These are phyloP conservation scores for Saguinus imperator DNA, from an alignment of 2,113 vertebrate species.

Conservation along the genomic window DNA sequence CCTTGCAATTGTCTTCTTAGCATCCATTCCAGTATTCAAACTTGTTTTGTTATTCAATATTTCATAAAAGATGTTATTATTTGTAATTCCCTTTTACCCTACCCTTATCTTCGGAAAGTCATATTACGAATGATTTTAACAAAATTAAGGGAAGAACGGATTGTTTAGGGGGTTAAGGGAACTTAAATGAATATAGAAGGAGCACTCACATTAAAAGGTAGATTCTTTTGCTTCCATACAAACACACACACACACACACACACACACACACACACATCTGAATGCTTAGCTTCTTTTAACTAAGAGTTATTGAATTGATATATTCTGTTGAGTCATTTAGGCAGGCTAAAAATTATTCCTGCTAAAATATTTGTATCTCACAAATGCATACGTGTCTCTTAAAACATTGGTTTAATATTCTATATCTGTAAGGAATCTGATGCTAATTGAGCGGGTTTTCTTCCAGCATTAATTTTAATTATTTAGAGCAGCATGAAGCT, in stretches of 20 bases:
- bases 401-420: slow-evolving; percentile 56
- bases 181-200: background rate
- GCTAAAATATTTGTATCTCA: slow-evolving; percentile 69
- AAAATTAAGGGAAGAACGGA: background rate
- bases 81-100: background rate
- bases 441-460: slow-evolving; percentile 71
- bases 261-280: background rate
- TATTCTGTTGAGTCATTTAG: slow-evolving; percentile 49
- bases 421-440: slow-evolving; percentile 36
- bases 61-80: background rate
- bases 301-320: slow-evolving; percentile 46
- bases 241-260: background rate
- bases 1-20: background rate
- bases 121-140: background rate
- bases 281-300: slow-evolving; percentile 30
- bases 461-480: slow-evolving; percentile 72
- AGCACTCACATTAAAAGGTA: background rate
- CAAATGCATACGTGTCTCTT: slow-evolving; percentile 51
- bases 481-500: slow-evolving; percentile 51
- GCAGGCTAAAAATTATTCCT: slow-evolving; percentile 61
- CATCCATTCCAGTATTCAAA: background rate
- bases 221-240: background rate
- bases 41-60: background rate
- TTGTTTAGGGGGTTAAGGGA: background rate
- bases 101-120: background rate